phyloP scores from a whole-genome alignment of 2,113 vertebrate species.

The Mormoops blainvillei region DNA sequence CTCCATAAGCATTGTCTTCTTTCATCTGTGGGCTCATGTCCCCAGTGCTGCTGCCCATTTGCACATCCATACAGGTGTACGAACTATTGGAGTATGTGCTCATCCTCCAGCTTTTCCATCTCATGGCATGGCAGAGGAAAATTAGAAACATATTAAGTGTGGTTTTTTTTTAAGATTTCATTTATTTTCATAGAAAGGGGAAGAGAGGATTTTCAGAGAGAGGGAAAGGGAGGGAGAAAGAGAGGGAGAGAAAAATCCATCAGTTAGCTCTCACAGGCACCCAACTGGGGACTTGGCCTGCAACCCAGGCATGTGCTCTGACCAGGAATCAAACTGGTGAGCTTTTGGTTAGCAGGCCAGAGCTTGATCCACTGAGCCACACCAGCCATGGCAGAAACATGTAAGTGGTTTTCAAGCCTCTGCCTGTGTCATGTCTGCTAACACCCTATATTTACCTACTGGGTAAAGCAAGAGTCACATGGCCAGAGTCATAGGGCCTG shows the following conservation, averaged over 20 bases:
- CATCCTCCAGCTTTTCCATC: neutral
- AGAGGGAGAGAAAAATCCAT: too few relatives aligned
- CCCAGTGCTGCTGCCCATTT: neutral
- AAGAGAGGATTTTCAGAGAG: too few relatives aligned
- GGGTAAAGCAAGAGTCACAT: neutral
- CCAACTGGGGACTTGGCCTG: too few relatives aligned
- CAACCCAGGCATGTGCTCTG: too few relatives aligned
- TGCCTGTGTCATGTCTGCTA: neutral
- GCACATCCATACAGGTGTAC: neutral
- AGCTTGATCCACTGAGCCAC: too few relatives aligned
- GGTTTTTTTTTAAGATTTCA: too few relatives aligned
- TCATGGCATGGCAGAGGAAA: neutral
- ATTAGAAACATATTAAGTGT: neutral
- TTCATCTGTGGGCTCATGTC: neutral
- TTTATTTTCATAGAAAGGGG: too few relatives aligned
- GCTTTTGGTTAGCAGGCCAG: too few relatives aligned
- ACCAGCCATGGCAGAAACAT: too few relatives aligned
- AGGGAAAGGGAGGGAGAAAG: too few relatives aligned
- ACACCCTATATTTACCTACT: neutral
- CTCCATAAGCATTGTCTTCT: neutral
- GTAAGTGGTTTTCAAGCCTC: neutral
- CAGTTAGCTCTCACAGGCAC: too few relatives aligned
- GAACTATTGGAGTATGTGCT: neutral
- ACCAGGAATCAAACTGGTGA: too few relatives aligned
- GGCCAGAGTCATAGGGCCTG: neutral